Evolutionary conservation across 2,113 vertebrate genomes (phyloP), one percentile per base, ranked within the genome.

Genomic region (Vireo altiloquus): DNA sequence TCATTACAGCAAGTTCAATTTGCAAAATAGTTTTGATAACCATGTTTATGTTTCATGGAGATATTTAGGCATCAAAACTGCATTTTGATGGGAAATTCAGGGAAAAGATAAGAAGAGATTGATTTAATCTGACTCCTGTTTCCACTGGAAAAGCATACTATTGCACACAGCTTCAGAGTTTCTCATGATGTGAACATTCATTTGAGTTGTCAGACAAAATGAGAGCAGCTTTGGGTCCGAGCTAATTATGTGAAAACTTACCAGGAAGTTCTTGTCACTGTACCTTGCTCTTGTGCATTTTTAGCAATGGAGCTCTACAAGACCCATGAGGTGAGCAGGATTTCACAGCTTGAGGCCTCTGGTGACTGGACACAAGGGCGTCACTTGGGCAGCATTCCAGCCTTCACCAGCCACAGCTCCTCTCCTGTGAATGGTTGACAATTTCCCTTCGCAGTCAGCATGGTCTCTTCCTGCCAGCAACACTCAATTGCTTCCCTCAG

Each of bases 311-410:
- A 68, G 12, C 10, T 70, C 69, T 37, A 54, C 16, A 35, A 54
- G 61, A 35, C 69, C 44, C 0, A 0, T 39, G 23, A 76, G 46
- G 7, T 13, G 70, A 84, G 24, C 25, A 56, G 3, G 31, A 57
- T 18, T 63, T 33, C 49, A 23, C 27, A 47, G 27, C 66, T 30
- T 33, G 65, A 79, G 35, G 33, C 46, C 27, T 61, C 59, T 54
- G n/a, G 33, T 44, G 20, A 35, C 57, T 16, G 47, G 16, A 30
- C 20, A 11, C 6, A 19, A 25, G 2, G 6, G 37, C 0, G 0
- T 31, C 64, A 33, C 63, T 68, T 66, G 54, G 71, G 63, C 75
- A 86, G 25, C 35, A 21, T 57, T 90, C 70, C 50, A 85, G n/a
- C 61, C 53, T 69, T n/a, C 31, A 9, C 24, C 31, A 10, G 13